phyloP scores from a whole-genome alignment of 2,888 invertebrate genomes.

The Baronia brevicornis region DNA sequence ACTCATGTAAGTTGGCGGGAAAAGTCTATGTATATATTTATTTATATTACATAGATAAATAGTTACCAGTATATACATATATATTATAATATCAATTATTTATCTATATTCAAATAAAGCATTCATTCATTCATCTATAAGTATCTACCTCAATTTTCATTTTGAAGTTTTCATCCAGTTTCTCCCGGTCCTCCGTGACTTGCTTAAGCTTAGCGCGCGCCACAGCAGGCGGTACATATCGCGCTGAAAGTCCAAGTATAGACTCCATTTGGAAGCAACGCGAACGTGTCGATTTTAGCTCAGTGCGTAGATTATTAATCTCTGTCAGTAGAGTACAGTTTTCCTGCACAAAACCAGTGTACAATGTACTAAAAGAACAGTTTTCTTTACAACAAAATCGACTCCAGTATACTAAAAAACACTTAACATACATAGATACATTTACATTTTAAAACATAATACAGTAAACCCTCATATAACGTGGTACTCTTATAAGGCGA shows the following conservation, averaged over 20 bases:
- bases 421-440: too few species aligned
- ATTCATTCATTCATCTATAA: background rate
- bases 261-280: slow-evolving; percentile 83
- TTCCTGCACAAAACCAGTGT: slow-evolving; percentile 60
- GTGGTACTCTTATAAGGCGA: too few species aligned
- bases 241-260: slow-evolving; percentile 77
- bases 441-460: too few species aligned
- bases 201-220: slow-evolving; percentile 79
- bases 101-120: background rate
- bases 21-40: too few species aligned
- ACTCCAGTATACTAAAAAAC: too few species aligned
- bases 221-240: slow-evolving; percentile 73
- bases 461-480: too few species aligned
- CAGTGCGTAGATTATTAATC: slow-evolving; percentile 82
- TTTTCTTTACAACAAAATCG: too few species aligned
- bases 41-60: too few species aligned
- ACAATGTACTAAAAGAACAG: too few species aligned
- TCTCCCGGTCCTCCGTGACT: slow-evolving; percentile 76
- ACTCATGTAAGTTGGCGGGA: too few species aligned
- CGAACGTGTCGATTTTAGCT: slow-evolving; percentile 79
- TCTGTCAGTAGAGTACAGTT: slow-evolving; percentile 86
- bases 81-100: background rate
- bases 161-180: slow-evolving; percentile 74
- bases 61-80: background rate
- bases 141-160: slow-evolving; percentile 56